phyloP scores from a whole-genome alignment of 2,888 invertebrate genomes.

The Folsomia manolachei region DNA sequence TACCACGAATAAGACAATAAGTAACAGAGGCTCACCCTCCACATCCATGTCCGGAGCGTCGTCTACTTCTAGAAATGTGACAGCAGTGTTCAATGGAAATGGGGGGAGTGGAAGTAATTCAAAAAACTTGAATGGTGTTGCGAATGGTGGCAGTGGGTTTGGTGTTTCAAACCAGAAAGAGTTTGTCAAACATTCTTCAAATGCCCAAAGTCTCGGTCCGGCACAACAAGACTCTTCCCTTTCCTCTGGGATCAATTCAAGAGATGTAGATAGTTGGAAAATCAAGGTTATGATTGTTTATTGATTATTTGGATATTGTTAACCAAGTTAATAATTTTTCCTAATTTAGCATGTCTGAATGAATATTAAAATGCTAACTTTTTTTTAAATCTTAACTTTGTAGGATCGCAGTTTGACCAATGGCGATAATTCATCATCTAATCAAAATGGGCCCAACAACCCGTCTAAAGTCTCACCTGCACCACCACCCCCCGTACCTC shows the following conservation, averaged over 20 bases:
- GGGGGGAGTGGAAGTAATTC: conserved; percentile 15
- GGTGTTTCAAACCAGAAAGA: conserved; percentile 40
- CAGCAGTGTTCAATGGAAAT: conserved; percentile 1
- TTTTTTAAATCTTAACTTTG: background rate
- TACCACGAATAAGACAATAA: conserved; percentile 51
- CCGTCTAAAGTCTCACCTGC: background rate
- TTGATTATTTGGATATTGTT: background rate
- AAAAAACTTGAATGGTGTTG: conserved; percentile 28
- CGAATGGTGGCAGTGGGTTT: conserved; percentile 36
- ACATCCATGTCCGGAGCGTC: conserved; percentile 26
- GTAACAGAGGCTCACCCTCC: background rate
- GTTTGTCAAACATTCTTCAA: conserved; percentile 32
- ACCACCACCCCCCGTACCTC: conserved; percentile 21
- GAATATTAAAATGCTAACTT: too few species aligned
- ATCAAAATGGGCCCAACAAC: conserved; percentile 43
- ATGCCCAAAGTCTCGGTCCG: too few species aligned
- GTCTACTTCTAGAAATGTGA: conserved; percentile 37
- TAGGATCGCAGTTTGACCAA: conserved; percentile 22
- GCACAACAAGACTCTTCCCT: conserved; percentile 28
- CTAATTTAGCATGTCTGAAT: background rate
- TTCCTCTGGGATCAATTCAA: conserved; percentile 21
- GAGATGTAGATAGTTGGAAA: conserved; percentile 14
- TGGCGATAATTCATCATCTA: conserved; percentile 43
- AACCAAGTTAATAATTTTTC: background rate
- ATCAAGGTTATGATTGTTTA: conserved; percentile 5